Evolutionary conservation across 2,888 invertebrate genomes (phyloP), one percentile per base, ranked within the genome.

Genomic region (Schrankia costaestrigalis): DNA sequence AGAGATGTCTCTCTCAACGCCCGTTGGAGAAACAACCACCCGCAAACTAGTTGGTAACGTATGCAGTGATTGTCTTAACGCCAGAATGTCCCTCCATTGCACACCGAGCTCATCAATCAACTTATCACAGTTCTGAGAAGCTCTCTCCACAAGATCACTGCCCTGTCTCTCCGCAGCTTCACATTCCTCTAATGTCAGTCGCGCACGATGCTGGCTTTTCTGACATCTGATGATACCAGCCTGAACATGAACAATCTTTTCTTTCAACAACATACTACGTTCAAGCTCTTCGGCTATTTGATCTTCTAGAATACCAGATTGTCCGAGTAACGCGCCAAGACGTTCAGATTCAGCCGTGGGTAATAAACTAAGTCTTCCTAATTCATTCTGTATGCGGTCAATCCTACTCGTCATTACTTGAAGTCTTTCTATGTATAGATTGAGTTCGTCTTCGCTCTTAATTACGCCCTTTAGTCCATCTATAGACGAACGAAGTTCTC

Each of bases 361-460:
- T 3, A 95, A 77, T 22, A 95, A 80, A 19, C 94, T 95, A 25
- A 95, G 77, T 37, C 93, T 90, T 0, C 94, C 93, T 11, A 95
- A 81, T 69, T 95, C 95, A 61, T 95, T 94, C 62, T 95, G 93
- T 46, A 95, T 94, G 28, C 92, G 90, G 34, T 92, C 92, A n/a
- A 94, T 91, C 8, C 95, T 90, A 2, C 91, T 90, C 19, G 91
- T 92, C 75, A 94, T 89, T 0, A 95, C 93, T 78, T 95, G 94
- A 5, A 95, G 80, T 30, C 95, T 88, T 73, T 96, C 95, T 5
- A 95, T 92, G 63, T 95, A 95, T 3, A 95, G 82, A 54, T 93
- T 92, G 0, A 96, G 83, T 63, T 96, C 95, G 53, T 96, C 95
- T 60, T 94, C 95, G 31, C 92, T 95, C 64, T 94, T 95, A 25